Evolutionary conservation across 2,797 vertebrate species (phyloP).

Genomic region (Alcedo atthis): DNA sequence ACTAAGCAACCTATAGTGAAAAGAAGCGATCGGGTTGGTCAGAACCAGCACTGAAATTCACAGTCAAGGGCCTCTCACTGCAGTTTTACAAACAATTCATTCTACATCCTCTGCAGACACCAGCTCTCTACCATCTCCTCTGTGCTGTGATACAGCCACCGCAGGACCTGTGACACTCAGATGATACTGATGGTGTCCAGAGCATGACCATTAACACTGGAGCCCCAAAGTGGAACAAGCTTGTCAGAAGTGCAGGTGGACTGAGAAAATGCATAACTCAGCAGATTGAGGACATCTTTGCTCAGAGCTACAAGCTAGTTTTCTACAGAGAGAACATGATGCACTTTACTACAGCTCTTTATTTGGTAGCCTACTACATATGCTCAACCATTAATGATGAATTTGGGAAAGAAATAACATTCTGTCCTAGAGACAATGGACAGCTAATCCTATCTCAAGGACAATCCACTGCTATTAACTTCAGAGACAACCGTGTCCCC

Average conservation of each 20-base stretch:
- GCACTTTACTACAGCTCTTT: not conserved
- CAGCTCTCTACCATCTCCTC: not conserved
- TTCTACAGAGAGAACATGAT: not conserved
- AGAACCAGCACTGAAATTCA: not conserved
- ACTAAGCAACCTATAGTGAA: not conserved
- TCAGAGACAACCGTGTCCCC: not conserved
- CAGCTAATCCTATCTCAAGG: not conserved
- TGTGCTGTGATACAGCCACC: not conserved
- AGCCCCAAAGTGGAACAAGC: not conserved
- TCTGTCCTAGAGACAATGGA: not conserved
- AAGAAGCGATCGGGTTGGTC: not conserved
- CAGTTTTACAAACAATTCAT: not conserved
- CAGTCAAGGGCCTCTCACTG: not conserved
- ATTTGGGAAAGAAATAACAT: not conserved
- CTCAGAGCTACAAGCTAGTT: not conserved
- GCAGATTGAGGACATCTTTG: not conserved
- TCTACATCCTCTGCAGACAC: not conserved
- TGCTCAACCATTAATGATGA: not conserved
- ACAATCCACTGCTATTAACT: not conserved
- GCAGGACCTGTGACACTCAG: not conserved
- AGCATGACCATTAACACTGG: not conserved
- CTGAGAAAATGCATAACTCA: not conserved
- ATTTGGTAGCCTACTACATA: not conserved
- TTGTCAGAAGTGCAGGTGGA: not conserved
- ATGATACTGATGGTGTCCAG: not conserved